These are phyloP conservation scores for Sciurus vulgaris DNA, from an alignment of 2,797 vertebrate genomes.

Conservation along the genomic window DNA sequence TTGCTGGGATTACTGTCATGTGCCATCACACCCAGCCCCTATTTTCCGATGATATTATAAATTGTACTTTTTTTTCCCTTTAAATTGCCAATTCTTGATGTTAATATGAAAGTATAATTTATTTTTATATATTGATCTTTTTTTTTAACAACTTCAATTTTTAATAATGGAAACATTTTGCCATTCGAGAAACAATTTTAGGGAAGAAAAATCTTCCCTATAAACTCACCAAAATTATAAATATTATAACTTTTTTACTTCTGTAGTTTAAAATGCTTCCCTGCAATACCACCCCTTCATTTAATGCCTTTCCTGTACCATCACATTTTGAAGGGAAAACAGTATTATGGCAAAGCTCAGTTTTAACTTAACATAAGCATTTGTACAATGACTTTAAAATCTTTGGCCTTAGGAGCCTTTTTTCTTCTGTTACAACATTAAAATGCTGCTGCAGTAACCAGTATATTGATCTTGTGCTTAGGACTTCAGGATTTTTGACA, in stretches of 20 bases:
- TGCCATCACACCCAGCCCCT: too few species aligned
- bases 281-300: conserved; percentile 72
- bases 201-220: conserved; percentile 88
- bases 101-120: neutral
- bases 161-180: conserved; percentile 91
- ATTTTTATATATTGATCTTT: neutral
- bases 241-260: conserved; percentile 88
- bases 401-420: conserved; percentile 66
- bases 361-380: conserved; percentile 82
- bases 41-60: too few species aligned
- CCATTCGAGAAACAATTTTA: conserved; percentile 89
- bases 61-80: too few species aligned
- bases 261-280: conserved; percentile 86
- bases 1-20: too few species aligned
- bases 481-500: neutral
- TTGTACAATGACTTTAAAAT: conserved; percentile 56
- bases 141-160: conserved; percentile 88
- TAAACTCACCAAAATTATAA: conserved; percentile 91
- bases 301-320: conserved; percentile 87
- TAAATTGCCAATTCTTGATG: neutral
- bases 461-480: neutral
- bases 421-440: conserved; percentile 73
- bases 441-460: conserved; percentile 81
- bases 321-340: conserved; percentile 84
- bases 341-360: conserved; percentile 82